Conservation (phyloP, 2,797 vertebrate genomes). For the Pogonophryne albipinna region DNA sequence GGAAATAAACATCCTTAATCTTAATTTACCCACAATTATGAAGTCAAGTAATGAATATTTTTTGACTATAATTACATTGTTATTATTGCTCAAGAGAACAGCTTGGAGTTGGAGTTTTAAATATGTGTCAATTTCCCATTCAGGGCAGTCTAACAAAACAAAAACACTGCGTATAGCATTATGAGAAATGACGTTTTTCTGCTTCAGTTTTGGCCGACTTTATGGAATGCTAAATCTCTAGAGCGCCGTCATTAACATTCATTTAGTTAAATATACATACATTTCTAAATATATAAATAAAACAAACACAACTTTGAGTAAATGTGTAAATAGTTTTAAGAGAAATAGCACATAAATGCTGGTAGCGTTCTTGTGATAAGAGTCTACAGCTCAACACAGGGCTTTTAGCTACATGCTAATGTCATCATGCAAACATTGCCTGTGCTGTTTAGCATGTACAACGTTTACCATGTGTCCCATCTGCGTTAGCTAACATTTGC, state of each 20-base stretch:
- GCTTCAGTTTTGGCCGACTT: not conserved
- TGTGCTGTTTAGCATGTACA: not conserved
- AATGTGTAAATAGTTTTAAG: not conserved
- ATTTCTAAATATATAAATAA: not conserved
- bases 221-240: not conserved
- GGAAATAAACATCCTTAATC: conserved; percentile 51
- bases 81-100: conserved; percentile 52
- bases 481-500: not conserved
- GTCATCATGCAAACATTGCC: not conserved
- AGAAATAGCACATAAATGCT: not conserved
- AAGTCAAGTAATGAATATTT: conserved; percentile 56
- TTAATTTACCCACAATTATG: conserved; percentile 57
- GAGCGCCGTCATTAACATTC: not conserved
- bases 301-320: too few species aligned
- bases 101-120: conserved; percentile 16
- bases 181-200: not conserved
- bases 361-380: too few species aligned
- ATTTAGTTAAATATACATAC: not conserved
- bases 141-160: too few species aligned
- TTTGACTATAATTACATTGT: conserved; percentile 59
- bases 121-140: not conserved
- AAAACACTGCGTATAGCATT: not conserved
- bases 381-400: not conserved
- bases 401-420: not conserved
- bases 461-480: not conserved